phyloP scores from a whole-genome alignment of 2,888 invertebrate genomes.

The Acanthococcus lagerstroemiae region DNA sequence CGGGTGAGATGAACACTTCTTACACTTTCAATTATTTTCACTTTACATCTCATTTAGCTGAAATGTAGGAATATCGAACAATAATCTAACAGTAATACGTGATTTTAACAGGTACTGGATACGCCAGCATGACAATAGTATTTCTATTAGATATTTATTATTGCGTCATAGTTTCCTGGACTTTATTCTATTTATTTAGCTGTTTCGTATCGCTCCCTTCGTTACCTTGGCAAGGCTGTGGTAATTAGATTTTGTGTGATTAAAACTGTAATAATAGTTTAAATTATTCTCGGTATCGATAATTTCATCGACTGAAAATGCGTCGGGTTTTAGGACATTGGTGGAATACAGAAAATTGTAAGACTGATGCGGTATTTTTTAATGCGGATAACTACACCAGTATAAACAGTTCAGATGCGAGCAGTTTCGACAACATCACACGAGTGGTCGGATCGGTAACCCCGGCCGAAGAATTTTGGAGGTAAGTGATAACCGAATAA shows the following conservation, averaged over 20 bases:
- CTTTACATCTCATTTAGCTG: background rate
- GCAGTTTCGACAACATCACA: background rate
- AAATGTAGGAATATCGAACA: background rate
- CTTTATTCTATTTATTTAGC: constrained; percentile 57
- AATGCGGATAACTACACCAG: constrained; percentile 1
- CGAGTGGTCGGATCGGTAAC: constrained; percentile 38
- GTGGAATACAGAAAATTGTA: constrained; percentile 56
- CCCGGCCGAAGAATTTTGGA: constrained; percentile 51
- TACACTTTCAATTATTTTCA: background rate
- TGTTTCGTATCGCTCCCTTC: constrained; percentile 49
- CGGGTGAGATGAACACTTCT: constrained; percentile 41
- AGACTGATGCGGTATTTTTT: constrained; percentile 31
- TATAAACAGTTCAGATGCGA: background rate
- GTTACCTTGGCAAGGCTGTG: constrained; percentile 55
- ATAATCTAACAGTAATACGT: too few relatives aligned
- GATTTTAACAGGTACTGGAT: constrained; percentile 56
- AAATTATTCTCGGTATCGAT: too few relatives aligned
- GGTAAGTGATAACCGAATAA: too few relatives aligned
- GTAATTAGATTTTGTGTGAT: too few relatives aligned
- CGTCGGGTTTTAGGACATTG: constrained; percentile 49
- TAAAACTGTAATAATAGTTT: too few relatives aligned
- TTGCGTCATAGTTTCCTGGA: constrained; percentile 67
- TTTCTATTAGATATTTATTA: constrained; percentile 67
- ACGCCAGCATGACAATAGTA: constrained; percentile 64
- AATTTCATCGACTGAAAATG: too few relatives aligned